Evolutionary conservation across 2,113 vertebrate genomes (phyloP), one percentile per base, ranked within the genome.

Genomic region (Psilopogon haemacephalus): DNA sequence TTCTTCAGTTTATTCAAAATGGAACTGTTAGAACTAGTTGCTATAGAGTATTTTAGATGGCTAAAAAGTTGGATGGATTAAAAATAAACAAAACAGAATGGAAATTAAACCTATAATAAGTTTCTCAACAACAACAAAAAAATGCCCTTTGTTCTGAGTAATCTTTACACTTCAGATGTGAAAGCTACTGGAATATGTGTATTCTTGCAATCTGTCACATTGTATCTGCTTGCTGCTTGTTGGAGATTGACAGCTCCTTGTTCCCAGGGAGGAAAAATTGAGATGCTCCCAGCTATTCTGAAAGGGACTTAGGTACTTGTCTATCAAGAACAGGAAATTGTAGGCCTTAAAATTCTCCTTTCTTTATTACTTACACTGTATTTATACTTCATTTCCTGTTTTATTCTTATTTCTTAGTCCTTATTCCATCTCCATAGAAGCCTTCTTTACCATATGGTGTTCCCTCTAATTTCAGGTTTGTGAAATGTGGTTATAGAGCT

Each of bases 381-480:
- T 54, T 90, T 68, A 35, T 12, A 4, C 1, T 35, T 3, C 64
- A 5, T 87, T 79, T n/a, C 16, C 33, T 23, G 15, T 6, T 68
- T 59, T 65, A 23, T 23, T 69, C 17, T 55, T 52, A 27, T 44
- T 60, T n/a, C 9, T 70, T 50, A 58, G 7, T 7, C 3, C 15
- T 21, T 42, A 8, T 28, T 90, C 4, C 6, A 9, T 72, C 38
- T 79, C 35, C 6, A 3, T 5, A 24, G 33, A 54, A 67, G 15
- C 16, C 3, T 2, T 9, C 3, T 21, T 92, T 18, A 17, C 24
- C 12, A 11, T n/a, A 0, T 5, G 8, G 6, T 6, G 1, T 33
- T 58, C 8, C 35, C 5, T 78, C 16, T 77, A 7, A 5, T 60
- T 88, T 71, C 12, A 59, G 2, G 5, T 56, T 58, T 18, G 30